A percentile compares a stretch with the other conserved stretches of the same genome.
phyloP scores from a whole-genome alignment of 2,113 vertebrate genomes.

The Aspidoscelis tigris region DNA sequence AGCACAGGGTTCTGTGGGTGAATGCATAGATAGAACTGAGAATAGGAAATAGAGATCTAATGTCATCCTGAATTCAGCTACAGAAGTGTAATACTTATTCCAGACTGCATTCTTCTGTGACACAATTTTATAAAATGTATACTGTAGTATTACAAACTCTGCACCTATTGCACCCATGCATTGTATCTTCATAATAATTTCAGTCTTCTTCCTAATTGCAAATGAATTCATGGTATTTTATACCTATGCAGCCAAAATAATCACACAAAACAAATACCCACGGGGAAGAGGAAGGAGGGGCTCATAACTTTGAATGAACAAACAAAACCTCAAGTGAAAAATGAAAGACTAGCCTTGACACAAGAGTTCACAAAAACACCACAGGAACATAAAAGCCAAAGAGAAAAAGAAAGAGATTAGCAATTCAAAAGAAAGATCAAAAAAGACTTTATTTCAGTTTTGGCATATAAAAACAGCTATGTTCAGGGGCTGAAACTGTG shows the following conservation, averaged over 20 bases:
- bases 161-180: neutral
- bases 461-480: neutral
- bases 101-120: neutral
- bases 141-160: neutral
- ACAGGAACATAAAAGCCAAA: constrained; percentile 3
- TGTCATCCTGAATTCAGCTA: neutral
- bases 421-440: constrained; percentile 11
- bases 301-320: constrained; percentile 5
- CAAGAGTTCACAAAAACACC: neutral
- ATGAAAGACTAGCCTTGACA: constrained; percentile 22
- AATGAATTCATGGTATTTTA: neutral
- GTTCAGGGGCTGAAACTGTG: neutral
- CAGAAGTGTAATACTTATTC: neutral
- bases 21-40: neutral
- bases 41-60: neutral
- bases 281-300: neutral
- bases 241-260: neutral
- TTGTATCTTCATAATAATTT: neutral
- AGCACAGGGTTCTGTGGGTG: no score
- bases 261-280: neutral
- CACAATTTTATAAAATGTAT: neutral
- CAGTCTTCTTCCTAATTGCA: neutral
- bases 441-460: neutral
- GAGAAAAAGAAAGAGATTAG: constrained; percentile 1
- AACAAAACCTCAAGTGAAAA: constrained; percentile 17